Conservation (phyloP, 1,140 invertebrate genomes). For the Dendroctonus ponderosae region DNA sequence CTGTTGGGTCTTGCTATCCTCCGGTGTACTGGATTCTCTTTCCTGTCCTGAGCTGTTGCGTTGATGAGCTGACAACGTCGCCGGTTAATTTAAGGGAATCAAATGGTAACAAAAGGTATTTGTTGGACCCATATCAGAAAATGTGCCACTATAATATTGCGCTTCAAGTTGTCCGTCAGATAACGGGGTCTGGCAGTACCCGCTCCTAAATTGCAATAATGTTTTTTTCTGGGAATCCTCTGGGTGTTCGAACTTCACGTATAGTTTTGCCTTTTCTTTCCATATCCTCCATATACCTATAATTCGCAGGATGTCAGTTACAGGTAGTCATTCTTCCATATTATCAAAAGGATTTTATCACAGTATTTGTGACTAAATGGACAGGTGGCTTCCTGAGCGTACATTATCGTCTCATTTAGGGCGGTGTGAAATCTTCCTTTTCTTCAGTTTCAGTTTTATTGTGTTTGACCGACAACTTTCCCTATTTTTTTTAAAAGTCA, state of each 20-base stretch:
- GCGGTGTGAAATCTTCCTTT: no score
- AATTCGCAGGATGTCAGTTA: no score
- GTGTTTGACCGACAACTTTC: no score
- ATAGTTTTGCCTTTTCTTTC: slow-evolving; percentile 13
- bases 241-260: slow-evolving; percentile 4
- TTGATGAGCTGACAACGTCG: background rate
- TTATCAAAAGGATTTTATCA: background rate
- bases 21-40: no score
- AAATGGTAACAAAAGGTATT: slow-evolving; percentile 47
- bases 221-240: slow-evolving; percentile 19
- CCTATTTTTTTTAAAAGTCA: no score
- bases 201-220: slow-evolving; percentile 25
- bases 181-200: slow-evolving; percentile 22
- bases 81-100: slow-evolving; percentile 2
- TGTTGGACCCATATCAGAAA: slow-evolving; percentile 47
- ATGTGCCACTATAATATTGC: slow-evolving; percentile 49
- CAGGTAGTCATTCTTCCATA: background rate
- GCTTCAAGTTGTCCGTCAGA: slow-evolving; percentile 46
- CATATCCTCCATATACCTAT: slow-evolving; percentile 6
- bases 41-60: no score
- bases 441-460: no score
- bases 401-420: no score
- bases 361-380: no score
- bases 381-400: no score
- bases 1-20: no score